Evolutionary conservation across 2,797 vertebrate species (phyloP).

Genomic region (Agapornis canus): DNA sequence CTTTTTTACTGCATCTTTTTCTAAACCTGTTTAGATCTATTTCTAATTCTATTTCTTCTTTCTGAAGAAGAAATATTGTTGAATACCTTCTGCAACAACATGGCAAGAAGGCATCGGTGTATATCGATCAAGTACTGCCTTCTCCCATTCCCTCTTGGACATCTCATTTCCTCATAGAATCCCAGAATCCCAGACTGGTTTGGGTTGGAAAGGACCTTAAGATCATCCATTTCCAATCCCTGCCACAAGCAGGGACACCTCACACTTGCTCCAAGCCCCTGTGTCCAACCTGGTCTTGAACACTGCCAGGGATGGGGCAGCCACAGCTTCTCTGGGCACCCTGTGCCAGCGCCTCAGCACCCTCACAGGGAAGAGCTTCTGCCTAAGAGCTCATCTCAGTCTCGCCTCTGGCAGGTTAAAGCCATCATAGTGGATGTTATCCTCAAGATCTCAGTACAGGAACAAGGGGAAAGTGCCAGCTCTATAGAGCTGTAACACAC

Average conservation of each 20-base stretch:
- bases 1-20: neutral
- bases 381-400: neutral
- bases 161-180: neutral
- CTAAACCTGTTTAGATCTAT: neutral
- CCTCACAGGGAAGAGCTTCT: neutral
- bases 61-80: neutral
- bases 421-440: fast-evolving
- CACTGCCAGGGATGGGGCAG: too few species aligned
- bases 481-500: neutral
- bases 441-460: fast-evolving
- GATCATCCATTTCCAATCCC: neutral
- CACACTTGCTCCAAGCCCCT: neutral
- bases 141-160: neutral
- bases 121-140: neutral
- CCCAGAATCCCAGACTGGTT: neutral
- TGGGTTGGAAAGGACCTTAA: neutral
- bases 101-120: neutral
- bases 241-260: fast-evolving
- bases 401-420: neutral
- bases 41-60: neutral
- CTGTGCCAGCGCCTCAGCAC: neutral
- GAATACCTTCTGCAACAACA: neutral
- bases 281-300: neutral
- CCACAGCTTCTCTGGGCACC: neutral
- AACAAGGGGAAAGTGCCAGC: neutral